These are phyloP conservation scores for Fragum fragum DNA, from an alignment of 2,888 invertebrate genomes.

Conservation along the genomic window DNA sequence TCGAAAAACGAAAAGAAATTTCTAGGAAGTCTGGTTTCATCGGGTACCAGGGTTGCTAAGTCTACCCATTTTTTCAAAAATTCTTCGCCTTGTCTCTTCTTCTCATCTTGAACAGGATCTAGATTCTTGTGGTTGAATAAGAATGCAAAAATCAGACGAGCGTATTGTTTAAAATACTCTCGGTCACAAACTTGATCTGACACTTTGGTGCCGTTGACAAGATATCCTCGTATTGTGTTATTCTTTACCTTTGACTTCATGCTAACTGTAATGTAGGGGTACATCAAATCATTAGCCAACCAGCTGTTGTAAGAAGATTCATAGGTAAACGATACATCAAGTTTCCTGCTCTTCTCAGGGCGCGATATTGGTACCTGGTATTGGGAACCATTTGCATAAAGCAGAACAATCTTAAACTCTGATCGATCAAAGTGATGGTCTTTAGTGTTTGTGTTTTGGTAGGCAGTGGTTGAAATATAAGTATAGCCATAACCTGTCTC, in stretches of 20 bases:
- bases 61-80: not conserved
- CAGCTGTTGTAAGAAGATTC: not conserved
- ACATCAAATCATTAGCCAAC: not conserved
- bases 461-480: not conserved
- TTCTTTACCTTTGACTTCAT: not conserved
- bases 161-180: not conserved
- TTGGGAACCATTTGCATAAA: not conserved
- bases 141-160: not conserved
- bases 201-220: not conserved
- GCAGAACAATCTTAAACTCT: not conserved
- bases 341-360: not conserved
- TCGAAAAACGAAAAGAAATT: slow-evolving; percentile 13
- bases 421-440: not conserved
- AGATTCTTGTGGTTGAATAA: not conserved
- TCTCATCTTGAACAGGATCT: not conserved
- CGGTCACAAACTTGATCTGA: not conserved
- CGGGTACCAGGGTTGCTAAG: not conserved
- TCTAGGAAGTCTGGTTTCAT: not conserved
- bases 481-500: not conserved
- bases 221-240: not conserved
- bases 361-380: not conserved
- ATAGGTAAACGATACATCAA: not conserved
- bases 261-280: not conserved
- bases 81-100: not conserved
- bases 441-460: not conserved